Evolutionary conservation across 2,113 vertebrate species (phyloP), one percentile per base, ranked within the genome.

Genomic region (Siniperca chuatsi): DNA sequence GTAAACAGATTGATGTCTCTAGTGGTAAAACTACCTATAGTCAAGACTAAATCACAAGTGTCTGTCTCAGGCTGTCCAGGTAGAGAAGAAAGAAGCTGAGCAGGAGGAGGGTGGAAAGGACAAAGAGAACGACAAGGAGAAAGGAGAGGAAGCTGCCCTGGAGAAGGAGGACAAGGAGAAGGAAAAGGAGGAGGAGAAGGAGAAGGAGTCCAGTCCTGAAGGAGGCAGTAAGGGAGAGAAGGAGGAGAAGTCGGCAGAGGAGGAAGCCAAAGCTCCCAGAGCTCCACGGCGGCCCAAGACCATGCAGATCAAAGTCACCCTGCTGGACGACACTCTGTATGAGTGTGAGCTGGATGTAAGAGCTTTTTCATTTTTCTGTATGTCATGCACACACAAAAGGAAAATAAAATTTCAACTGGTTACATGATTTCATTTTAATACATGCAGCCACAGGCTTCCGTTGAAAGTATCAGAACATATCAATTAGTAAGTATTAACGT

Each of bases 311-410:
- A 98, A 96, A 92, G 96, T 99, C 0, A 95, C 95, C n/a, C 93
- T 99, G 93, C 94, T 99, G 92, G 98, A 99, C 85, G 96, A 98
- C 85, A 93, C 97, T 48, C 85, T 96, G 46, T 99, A 95, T 44
- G 97, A 99, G 90, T 99, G 98, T 89, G 92, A 97, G 8, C 78
- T 99, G 90, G 98, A 99, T 68, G 98, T 99, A 94, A 97, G 97
- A 33, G 3, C 40, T 1, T 35, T 54, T 55, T 12, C 2, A 37
- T 7, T 60, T 42, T 40, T 25, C 40, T 16, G 42, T 11, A 2
- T 5, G 12, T 33, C 16, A 61, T 75, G 13, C 37, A 58, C 48
- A 35, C 58, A 15, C 11, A 9, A 13, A 61, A 7, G 1, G 3
- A 66, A 21, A 67, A 55, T 15, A 9, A 2, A 2, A 37, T 55